Evolutionary conservation across 1,140 invertebrate species (phyloP), one percentile per base, ranked within the genome.

Genomic region (Drosophila bocqueti): DNA sequence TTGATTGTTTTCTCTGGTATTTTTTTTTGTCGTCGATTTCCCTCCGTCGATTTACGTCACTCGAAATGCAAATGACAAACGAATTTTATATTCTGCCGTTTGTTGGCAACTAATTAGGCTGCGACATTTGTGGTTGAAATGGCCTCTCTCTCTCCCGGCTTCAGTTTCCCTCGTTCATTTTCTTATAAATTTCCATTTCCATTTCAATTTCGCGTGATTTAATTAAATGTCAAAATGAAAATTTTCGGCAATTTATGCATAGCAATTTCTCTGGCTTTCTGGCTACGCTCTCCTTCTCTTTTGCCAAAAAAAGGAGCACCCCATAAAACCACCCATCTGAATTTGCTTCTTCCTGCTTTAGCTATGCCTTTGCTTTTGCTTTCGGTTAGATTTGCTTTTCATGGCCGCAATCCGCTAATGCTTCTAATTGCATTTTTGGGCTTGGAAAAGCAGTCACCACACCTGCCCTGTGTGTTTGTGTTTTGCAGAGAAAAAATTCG

Each of bases 191-290:
- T 67, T 46, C 60, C 36, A 40, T 49, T 71, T 40, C 68, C 24
- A 80, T 83, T 86, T 71, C 64, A 76, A 89, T 76, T 80, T 81
- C 65, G 78, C 69, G 74, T 89, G 85, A 89, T 90, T 89, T 89
- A 90, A 89, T 89, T 89, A 90, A 90, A 90, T 76, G 71, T 61
- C 78, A 85, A 85, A 90, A 76, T 77, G 78, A 85, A 85, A 79
- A 62, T 73, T 71, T 66, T 76, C 52, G 54, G 65, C 71, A 67
- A 83, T 87, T 86, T 82, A 79, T 86, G 83, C 83, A 76, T 73
- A 74, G 77, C 50, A 50, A 59, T 68, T 46, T 45, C 21, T 36
- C 16, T 18, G 60, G 34, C 40, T 31, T 29, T 52, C 29, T 11
- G 29, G 2, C 16, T 46, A 1, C 47, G n/a, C 16, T 11, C 10